Percentiles rank a stretch among this genome's conserved stretches.
Evolutionary conservation across 2,888 invertebrate species (phyloP).

Genomic region (Eretmocerus hayati): DNA sequence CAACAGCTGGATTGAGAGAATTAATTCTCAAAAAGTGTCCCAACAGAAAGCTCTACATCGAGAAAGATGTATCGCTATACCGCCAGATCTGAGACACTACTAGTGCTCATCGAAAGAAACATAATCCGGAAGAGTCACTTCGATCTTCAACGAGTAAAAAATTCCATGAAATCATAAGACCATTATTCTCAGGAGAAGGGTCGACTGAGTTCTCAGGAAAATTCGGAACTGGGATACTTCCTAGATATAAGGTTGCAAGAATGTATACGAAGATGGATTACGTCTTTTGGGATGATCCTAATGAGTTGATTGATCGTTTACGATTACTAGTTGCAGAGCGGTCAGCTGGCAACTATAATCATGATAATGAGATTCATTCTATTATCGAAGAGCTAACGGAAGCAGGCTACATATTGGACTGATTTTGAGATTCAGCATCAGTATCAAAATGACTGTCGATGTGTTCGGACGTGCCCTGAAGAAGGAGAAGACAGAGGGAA

Average conservation of each 20-base stretch:
- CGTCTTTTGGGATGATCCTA: constrained; percentile 1
- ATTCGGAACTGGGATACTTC: not conserved
- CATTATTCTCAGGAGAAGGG: not conserved
- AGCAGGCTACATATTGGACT: not conserved
- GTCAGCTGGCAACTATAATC: too few species aligned
- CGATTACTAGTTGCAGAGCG: not conserved
- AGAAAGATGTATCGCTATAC: too few species aligned
- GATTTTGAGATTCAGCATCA: not conserved
- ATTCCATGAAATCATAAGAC: not conserved
- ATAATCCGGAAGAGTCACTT: not conserved
- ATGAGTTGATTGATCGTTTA: not conserved
- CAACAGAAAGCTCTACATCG: too few species aligned
- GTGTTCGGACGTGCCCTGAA: not conserved
- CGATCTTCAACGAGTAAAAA: not conserved
- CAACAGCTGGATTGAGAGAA: too few species aligned
- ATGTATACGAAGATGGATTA: not conserved
- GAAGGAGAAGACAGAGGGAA: not conserved
- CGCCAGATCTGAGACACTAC: not conserved
- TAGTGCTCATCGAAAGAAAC: not conserved
- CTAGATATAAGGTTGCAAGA: not conserved
- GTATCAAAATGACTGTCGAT: constrained; percentile 3
- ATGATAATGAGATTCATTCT: constrained; percentile 17
- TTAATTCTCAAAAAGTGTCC: too few species aligned
- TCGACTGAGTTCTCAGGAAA: too few species aligned
- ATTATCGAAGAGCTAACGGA: constrained; percentile 1